Evolutionary conservation across 2,797 vertebrate genomes (phyloP).

Genomic region (Pseudochromis fuscus): DNA sequence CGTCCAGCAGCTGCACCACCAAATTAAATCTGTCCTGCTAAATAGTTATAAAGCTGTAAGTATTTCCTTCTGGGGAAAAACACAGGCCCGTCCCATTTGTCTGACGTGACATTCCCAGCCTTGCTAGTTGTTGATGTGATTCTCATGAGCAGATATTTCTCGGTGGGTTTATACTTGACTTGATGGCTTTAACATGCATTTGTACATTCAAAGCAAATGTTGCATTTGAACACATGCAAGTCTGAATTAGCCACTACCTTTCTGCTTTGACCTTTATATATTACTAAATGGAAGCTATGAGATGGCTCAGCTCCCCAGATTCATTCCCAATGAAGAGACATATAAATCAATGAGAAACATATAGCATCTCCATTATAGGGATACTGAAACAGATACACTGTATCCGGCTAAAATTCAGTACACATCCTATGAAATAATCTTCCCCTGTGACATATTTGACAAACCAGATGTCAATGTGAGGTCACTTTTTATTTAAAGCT

Average conservation of each 20-base stretch:
- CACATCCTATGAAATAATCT: conserved; percentile 23
- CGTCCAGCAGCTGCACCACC: conserved; percentile 28
- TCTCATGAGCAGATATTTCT: conserved; percentile 21
- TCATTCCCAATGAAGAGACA: conserved; percentile 44
- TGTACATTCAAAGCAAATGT: conserved; percentile 33
- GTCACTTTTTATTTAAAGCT: conserved; percentile 13
- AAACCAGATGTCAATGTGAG: conserved; percentile 23
- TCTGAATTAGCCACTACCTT: conserved; percentile 15
- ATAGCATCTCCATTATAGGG: conserved; percentile 48
- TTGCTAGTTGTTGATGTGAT: conserved; percentile 12
- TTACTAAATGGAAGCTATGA: conserved; percentile 32
- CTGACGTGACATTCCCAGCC: conserved; percentile 8
- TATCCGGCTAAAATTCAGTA: conserved; percentile 34
- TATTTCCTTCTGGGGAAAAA: conserved; percentile 16
- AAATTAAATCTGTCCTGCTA: conserved; percentile 18
- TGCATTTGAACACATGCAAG: conserved; percentile 13
- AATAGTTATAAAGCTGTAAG: conserved; percentile 38
- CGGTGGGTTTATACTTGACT: background rate
- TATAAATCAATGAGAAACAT: conserved; percentile 66
- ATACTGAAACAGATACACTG: conserved; percentile 43
- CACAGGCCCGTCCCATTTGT: conserved; percentile 14
- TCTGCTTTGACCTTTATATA: conserved; percentile 65
- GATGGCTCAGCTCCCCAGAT: conserved; percentile 26
- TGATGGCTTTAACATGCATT: conserved; percentile 22
- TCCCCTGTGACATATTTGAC: conserved; percentile 11